Base-by-base conservation (phyloP, 2,888 invertebrate species). In the Tricholauxania praeusta region DNA sequence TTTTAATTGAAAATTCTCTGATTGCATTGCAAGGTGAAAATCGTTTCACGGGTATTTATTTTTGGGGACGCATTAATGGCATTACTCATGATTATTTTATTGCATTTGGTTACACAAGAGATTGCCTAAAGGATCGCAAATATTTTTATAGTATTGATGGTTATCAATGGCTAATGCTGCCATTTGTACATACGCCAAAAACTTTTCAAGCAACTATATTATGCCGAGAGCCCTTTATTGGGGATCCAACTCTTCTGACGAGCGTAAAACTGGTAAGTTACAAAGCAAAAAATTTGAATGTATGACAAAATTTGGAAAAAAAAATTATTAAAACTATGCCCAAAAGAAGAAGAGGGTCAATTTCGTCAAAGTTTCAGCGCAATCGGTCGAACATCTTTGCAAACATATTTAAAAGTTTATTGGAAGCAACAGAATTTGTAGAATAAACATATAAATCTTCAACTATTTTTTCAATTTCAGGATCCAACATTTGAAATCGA, bases 11-110 rank as follows among this genome's bases (percentile, higher is more conserved):
- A 82, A 94, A 94, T 83, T 94, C 96, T 0, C 87, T 97, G 6
- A 89, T 93, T 0, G 88, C 95, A 72, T 88, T 96, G 53, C 93
- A 96, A 87, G 91, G 92, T 77, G 95, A 96, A 84, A 95, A 96
- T 86, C 95, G 95, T 84, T 96, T 96, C 85, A 87, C 89, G 17
- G 91, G 92, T 83, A 90, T 95, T 69, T 96, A 92, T 82, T 95
- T 96, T 82, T 96, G 96, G 95, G 97, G 96, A 0, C 92, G 93
- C 83, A 92, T 97, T 68, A 90, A 91, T 77, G 96, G 94, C 1
- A 88, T 91, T 0, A 91, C 92, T 77, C 89, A 89, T 19, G 96
- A 96, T 86, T 97, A 97, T 85, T 94, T 93, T 82, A 91, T 97
- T 75, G 94, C 94, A 2, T 94, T 92, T 81, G 96, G 97, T 15